Conservation (phyloP, 2,888 invertebrate genomes). For the Eristalis intricaria region DNA sequence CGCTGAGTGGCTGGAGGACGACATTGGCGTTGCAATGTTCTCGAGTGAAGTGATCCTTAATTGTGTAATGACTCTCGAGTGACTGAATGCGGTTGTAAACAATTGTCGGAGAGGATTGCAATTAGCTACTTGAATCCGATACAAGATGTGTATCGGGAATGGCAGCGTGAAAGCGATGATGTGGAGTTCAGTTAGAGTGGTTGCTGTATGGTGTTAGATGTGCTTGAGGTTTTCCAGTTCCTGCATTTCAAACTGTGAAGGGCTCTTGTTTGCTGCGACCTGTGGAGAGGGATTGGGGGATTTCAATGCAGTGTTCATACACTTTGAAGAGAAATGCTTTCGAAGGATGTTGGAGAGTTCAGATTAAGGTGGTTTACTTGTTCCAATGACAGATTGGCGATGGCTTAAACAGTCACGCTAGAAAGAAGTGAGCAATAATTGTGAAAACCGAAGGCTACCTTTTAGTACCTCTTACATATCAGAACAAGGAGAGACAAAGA, state of each 20-base stretch:
- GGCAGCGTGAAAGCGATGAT: neutral
- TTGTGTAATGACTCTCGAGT: conserved; percentile 8
- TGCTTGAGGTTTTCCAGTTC: neutral
- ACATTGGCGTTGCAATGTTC: neutral
- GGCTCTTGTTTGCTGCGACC: neutral
- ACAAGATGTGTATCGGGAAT: neutral
- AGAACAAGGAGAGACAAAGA: too few relatives aligned
- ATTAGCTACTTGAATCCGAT: neutral
- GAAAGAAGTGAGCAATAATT: too few relatives aligned
- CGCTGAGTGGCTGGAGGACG: neutral
- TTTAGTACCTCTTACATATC: too few relatives aligned
- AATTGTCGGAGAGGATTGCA: neutral
- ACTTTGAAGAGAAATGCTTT: too few relatives aligned
- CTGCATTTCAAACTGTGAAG: neutral
- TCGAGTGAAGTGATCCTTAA: neutral
- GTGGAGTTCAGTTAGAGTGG: neutral
- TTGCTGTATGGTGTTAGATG: neutral
- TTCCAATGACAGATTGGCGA: too few relatives aligned
- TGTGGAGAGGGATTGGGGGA: too few relatives aligned
- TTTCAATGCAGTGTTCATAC: too few relatives aligned
- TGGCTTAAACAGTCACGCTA: too few relatives aligned
- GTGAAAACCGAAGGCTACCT: too few relatives aligned
- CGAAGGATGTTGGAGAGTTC: too few relatives aligned
- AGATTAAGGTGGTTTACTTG: too few relatives aligned
- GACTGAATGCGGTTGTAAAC: conserved; percentile 4